Evolutionary conservation across 30 jellyfish, hydroid and myxozoan genomes (phyloP).

Genomic region (Clytia hemisphaerica): DNA sequence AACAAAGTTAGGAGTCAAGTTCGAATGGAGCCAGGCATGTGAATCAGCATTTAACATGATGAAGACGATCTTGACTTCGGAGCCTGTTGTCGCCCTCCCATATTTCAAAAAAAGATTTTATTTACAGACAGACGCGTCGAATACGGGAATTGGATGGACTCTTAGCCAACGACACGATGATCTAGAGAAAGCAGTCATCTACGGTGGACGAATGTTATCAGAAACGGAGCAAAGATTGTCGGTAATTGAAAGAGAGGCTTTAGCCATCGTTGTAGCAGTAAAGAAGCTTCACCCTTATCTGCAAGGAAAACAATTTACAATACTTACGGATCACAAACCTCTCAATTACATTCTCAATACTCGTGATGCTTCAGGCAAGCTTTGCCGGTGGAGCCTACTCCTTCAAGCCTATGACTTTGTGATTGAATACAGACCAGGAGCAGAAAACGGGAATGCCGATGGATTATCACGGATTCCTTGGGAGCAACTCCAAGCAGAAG

Average conservation of each 20-base stretch:
- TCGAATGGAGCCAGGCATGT: neutral
- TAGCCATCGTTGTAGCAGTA: conserved; percentile 42
- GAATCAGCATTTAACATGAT: neutral
- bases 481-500: neutral
- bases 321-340: conserved; percentile 50
- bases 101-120: neutral
- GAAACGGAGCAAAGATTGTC: conserved; percentile 27
- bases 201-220: conserved; percentile 5
- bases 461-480: conserved; percentile 44
- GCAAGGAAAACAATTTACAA: conserved; percentile 42
- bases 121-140: too few relatives aligned
- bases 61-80: neutral
- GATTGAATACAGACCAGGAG: conserved; percentile 55
- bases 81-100: neutral
- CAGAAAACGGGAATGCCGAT: conserved; percentile 43
- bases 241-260: conserved; percentile 41
- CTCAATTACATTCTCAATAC: conserved; percentile 36
- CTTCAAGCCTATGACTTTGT: conserved; percentile 35
- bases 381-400: conserved; percentile 46
- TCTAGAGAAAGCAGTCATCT: neutral
- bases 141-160: too few relatives aligned
- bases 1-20: neutral
- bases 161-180: neutral
- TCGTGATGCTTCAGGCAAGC: conserved; percentile 24
- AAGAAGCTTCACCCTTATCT: conserved; percentile 29